Percentiles rank a stretch among this genome's conserved stretches.
phyloP scores from a whole-genome alignment of 2,113 vertebrate species.

The Dissostichus mawsoni region DNA sequence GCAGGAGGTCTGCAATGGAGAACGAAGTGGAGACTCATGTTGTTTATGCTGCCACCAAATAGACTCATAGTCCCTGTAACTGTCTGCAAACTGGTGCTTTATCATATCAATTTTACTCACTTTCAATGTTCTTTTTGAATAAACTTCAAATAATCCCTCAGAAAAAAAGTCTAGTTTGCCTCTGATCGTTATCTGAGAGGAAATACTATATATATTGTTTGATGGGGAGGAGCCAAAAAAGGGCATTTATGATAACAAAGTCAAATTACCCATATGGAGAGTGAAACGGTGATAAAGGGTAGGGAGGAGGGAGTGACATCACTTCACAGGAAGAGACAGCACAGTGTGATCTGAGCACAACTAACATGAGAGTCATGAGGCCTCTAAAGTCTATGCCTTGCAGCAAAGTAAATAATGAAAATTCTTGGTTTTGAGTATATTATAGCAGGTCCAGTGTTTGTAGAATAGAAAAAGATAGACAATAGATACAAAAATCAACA shows the following conservation, averaged over 20 bases:
- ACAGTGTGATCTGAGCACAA: not conserved
- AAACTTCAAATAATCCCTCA: not conserved
- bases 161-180: not conserved
- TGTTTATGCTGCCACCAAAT: constrained; percentile 12
- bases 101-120: not conserved
- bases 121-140: not conserved
- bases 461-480: not conserved
- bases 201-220: too few species aligned
- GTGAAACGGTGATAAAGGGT: not conserved
- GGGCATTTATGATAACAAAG: not conserved
- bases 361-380: not conserved
- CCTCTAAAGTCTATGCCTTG: not conserved
- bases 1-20: not conserved
- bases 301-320: not conserved
- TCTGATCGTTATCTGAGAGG: not conserved
- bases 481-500: not conserved
- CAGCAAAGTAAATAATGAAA: not conserved
- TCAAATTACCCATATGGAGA: not conserved
- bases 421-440: not conserved
- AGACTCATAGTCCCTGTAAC: not conserved
- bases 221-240: too few species aligned
- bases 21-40: not conserved
- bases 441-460: not conserved
- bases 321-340: constrained; percentile 16
- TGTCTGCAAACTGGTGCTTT: not conserved